A percentile compares a stretch with the other conserved stretches of the same genome.
Evolutionary conservation across 2,113 vertebrate genomes (phyloP).

Genomic region (Mixornis gularis): DNA sequence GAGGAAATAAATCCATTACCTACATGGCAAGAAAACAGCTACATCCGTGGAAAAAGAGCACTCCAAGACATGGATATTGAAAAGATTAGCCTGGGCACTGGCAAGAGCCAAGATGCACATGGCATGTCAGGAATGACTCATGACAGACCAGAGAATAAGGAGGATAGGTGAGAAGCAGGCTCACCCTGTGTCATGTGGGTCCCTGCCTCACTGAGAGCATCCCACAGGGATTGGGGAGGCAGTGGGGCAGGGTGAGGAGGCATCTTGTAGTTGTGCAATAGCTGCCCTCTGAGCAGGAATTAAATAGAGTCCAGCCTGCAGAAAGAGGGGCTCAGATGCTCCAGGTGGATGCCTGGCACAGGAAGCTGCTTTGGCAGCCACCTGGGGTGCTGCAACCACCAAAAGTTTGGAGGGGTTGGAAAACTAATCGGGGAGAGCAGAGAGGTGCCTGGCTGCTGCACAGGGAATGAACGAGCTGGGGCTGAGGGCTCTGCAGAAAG

Average conservation of each 20-base stretch:
- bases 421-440: neutral
- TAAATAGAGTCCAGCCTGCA: neutral
- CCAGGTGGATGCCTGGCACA: neutral
- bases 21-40: neutral
- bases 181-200: neutral
- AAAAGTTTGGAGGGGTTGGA: neutral
- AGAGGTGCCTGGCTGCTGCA: neutral
- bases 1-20: neutral
- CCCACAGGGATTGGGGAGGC: neutral
- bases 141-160: neutral
- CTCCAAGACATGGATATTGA: neutral
- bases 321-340: accelerated
- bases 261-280: neutral
- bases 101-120: neutral
- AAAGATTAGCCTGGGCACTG: neutral
- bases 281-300: neutral
- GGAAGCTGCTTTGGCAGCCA: neutral
- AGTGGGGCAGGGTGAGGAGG: accelerated
- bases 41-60: accelerated
- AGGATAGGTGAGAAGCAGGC: neutral
- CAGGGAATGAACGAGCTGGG: neutral
- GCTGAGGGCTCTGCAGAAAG: neutral
- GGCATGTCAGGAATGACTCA: neutral
- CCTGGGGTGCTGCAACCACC: neutral
- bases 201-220: neutral